Base-by-base conservation (phyloP, 1,140 invertebrate species). In the Sinonovacula constricta region DNA sequence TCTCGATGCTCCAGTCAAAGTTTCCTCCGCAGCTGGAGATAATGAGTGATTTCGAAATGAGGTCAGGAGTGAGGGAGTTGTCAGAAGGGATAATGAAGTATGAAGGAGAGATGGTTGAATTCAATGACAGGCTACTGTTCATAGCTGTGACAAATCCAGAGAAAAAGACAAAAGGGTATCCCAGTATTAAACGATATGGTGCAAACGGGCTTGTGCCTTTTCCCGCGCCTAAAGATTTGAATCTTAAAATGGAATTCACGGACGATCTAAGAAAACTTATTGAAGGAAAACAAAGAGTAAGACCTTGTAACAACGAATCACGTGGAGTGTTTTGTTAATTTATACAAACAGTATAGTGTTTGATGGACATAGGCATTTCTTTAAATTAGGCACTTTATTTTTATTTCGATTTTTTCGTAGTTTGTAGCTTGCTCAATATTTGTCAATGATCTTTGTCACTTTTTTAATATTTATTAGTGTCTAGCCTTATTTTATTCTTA, bases 71-170 rank as follows among this genome's bases (percentile, higher is more conserved):
- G 14, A 81, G 89, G 3, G 89, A 90, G 77, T 77, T 90, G 7
- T 84, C 89, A 2, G 89, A 90, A 56, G 89, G 89, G 2, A 78
- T 89, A 7, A 59, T 90, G 30, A 90, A 90, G 71, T 90, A 90
- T 66, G 85, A 87, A 72, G 87, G 85, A 14, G 85, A 88, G 15
- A 63, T 83, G 28, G 85, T 90, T 0, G 87, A 90, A 59, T 87
- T 89, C 53, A 74, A 75, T 12, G 88, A 89, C 62, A 45, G 88
- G 18, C 80, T 90, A 18, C 79, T 90, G 54, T 90, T 90, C 66
- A 88, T 90, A 68, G 85, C 85, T 7, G 88, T 85, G 1, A 77
- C 83, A 15, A 80, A 68, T 10, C 80, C 72, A 28, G 81, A 85
- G 3, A 62, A 78, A 26, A 63, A 71, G n/a, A 79, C 83, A 36